These are phyloP conservation scores for Lagopus leucura DNA, from an alignment of 2,113 vertebrate species.

Conservation along the genomic window DNA sequence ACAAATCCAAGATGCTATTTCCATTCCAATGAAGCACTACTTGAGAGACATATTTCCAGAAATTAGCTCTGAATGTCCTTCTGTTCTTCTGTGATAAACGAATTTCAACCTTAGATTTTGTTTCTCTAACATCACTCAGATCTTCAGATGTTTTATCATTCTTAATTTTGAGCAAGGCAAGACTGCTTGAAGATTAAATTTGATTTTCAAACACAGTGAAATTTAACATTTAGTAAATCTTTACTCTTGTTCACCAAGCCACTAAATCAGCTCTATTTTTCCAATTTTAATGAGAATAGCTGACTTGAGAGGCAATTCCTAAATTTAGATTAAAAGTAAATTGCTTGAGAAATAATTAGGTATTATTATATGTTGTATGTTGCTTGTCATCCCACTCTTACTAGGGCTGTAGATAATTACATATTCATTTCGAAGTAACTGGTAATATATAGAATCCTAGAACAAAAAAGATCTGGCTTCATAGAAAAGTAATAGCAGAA, in stretches of 20 bases:
- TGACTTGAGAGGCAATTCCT: slow-evolving; percentile 26
- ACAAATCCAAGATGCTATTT: neutral
- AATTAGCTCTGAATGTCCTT: neutral
- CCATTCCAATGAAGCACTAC: neutral
- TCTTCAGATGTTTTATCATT: neutral
- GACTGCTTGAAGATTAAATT: neutral
- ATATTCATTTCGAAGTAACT: slow-evolving; percentile 15
- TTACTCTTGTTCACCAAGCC: neutral
- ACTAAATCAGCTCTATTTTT: neutral
- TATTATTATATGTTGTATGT: neutral
- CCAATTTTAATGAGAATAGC: neutral
- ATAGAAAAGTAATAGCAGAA: neutral
- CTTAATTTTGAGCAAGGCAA: neutral
- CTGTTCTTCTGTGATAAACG: neutral
- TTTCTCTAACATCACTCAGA: fast-evolving
- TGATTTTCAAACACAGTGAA: neutral
- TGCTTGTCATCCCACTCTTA: neutral
- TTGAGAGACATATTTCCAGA: neutral
- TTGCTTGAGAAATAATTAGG: slow-evolving; percentile 57
- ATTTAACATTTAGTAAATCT: neutral
- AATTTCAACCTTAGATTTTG: neutral
- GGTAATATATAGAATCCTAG: neutral
- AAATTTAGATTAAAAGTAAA: slow-evolving; percentile 39
- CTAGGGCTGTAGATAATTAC: slow-evolving; percentile 53
- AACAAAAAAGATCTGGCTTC: neutral